These are phyloP conservation scores for Eulithis testata DNA, from an alignment of 2,888 invertebrate genomes.

Conservation along the genomic window DNA sequence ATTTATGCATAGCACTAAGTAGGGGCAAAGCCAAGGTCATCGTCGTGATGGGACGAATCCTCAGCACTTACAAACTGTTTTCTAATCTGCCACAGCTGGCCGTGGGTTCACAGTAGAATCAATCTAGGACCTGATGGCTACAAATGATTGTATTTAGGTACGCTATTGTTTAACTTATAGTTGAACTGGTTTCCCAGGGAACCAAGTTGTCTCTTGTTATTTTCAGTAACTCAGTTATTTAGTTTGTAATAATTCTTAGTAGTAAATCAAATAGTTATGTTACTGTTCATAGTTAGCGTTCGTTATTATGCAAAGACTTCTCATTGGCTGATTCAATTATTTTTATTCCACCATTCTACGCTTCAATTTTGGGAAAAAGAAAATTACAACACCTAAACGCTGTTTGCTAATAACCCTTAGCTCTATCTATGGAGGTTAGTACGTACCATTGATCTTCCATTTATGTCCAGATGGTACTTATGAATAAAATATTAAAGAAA, in stretches of 20 bases:
- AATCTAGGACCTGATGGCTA: constrained; percentile 37
- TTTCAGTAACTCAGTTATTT: not conserved
- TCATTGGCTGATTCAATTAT: no score
- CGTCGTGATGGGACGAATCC: constrained; percentile 34
- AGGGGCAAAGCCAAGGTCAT: constrained; percentile 27
- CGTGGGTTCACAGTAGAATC: constrained; percentile 35
- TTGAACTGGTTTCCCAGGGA: constrained; percentile 22
- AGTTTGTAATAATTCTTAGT: no score
- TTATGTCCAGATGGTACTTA: no score
- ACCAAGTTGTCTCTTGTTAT: constrained; percentile 1
- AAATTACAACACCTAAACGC: no score
- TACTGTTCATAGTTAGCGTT: no score
- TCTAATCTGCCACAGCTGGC: constrained; percentile 17
- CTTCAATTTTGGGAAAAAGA: no score
- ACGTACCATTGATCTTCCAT: no score
- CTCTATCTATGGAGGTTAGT: no score
- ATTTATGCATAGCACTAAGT: constrained; percentile 11
- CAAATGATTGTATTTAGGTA: constrained; percentile 32
- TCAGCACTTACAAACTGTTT: constrained; percentile 16
- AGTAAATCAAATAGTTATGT: no score
- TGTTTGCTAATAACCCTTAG: no score
- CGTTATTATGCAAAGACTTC: no score
- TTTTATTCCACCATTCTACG: no score
- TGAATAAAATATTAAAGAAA: not conserved
- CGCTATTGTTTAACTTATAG: constrained; percentile 23